phyloP scores from a whole-genome alignment of 2,797 vertebrate genomes.

The Alcedo atthis region DNA sequence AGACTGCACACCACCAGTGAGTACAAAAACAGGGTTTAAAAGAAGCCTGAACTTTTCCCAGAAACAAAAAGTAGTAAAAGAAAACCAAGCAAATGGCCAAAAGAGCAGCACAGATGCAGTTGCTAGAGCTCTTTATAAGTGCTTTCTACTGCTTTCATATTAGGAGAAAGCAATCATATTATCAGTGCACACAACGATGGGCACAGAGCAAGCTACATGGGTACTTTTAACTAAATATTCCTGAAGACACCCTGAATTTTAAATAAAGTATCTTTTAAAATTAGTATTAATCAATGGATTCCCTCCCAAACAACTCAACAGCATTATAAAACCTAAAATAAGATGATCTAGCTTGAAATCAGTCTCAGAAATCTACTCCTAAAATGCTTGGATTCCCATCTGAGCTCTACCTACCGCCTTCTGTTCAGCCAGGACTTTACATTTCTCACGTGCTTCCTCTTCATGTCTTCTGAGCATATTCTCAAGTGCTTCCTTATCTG shows the following conservation, averaged over 20 bases:
- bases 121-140: background rate
- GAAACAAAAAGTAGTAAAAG: background rate
- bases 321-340: background rate
- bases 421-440: conserved; percentile 95
- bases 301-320: background rate
- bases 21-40: background rate
- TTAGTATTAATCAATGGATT: background rate
- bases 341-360: conserved; percentile 27
- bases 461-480: conserved; percentile 89
- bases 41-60: background rate
- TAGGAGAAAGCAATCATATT: background rate
- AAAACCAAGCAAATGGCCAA: background rate
- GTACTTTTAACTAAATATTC: background rate
- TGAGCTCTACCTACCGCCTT: conserved; percentile 87
- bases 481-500: conserved; percentile 94
- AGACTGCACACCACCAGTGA: background rate
- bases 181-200: background rate
- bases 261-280: background rate
- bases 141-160: background rate
- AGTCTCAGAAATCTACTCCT: background rate
- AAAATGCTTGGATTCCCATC: background rate
- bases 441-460: conserved; percentile 93
- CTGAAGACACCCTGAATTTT: background rate
- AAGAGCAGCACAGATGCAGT: background rate
- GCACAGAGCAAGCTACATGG: background rate